Evolutionary conservation across 2,797 vertebrate genomes (phyloP), one percentile per base, ranked within the genome.

Genomic region (Craterocephalus amniculus): DNA sequence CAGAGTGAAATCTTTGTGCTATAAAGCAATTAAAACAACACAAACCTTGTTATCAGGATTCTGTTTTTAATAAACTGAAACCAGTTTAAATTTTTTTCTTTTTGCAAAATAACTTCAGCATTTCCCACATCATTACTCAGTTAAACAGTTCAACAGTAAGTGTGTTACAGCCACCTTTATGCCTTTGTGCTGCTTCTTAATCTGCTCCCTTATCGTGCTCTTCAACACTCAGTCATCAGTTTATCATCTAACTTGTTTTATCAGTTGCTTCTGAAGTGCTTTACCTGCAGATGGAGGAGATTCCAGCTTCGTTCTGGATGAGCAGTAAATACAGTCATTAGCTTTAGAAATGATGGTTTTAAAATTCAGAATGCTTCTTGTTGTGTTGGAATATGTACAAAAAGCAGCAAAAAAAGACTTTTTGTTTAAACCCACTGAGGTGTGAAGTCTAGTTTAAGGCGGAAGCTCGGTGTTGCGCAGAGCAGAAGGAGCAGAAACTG

Each of bases 201-300:
- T 52, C 49, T 26, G 49, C 49, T 7, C 26, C 22, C 24, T 52
- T 52, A 27, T 52, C 24, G 27, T 60, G 20, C 61, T 58, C 43
- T 35, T 13, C 34, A 51, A 80, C 76, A 40, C 69, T 49, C 29
- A 54, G 62, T 79, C 69, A 61, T 74, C 77, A 66, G 14, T 76
- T 76, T 63, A 70, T 81, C 73, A 66, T 13, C 57, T 40, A 1
- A 24, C 45, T 22, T 55, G 29, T 18, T 62, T 73, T 75, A 75
- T 86, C 72, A 36, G 6, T 26, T 7, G 45, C 63, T 72, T 58
- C 32, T 80, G 65, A 72, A 67, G 65, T 67, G 62, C 52, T 65
- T 72, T 48, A 49, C 45, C 68, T n/a, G 68, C 66, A 51, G 75
- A 84, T 68, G 49, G 63, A 40, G 0, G 73, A 72, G 58, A 72